These are phyloP conservation scores for Cinclus cinclus DNA, from an alignment of 2,113 vertebrate genomes.

Conservation along the genomic window DNA sequence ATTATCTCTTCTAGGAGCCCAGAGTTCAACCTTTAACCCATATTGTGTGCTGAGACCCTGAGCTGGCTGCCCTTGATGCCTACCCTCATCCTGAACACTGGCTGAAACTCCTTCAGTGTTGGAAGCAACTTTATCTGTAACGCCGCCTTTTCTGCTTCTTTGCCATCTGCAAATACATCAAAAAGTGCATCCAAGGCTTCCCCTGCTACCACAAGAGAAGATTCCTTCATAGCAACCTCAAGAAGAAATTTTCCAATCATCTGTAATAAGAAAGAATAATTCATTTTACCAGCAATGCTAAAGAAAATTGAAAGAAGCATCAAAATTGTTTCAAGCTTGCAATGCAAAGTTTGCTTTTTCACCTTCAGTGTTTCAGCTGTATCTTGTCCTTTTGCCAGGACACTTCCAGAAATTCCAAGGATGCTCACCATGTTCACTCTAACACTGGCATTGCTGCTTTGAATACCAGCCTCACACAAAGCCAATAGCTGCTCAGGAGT, in stretches of 20 bases:
- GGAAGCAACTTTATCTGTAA: slow-evolving; percentile 83
- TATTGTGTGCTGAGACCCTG: background rate
- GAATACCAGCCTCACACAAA: slow-evolving; percentile 83
- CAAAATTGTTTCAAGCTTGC: background rate
- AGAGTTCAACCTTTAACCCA: background rate
- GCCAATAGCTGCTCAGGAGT: slow-evolving; percentile 88
- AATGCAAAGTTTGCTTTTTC: slow-evolving; percentile 15
- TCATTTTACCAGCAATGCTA: background rate
- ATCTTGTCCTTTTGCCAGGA: slow-evolving; percentile 84
- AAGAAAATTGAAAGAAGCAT: background rate
- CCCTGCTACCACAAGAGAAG: slow-evolving; percentile 87
- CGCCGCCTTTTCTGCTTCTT: slow-evolving; percentile 87
- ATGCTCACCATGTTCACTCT: slow-evolving; percentile 91
- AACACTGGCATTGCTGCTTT: slow-evolving; percentile 80
- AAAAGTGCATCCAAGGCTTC: slow-evolving; percentile 94
- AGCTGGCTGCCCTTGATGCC: background rate
- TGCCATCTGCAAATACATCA: slow-evolving; percentile 93
- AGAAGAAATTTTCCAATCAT: slow-evolving; percentile 90
- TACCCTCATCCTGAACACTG: slow-evolving; percentile 91
- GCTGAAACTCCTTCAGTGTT: slow-evolving; percentile 87
- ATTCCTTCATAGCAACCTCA: slow-evolving; percentile 84
- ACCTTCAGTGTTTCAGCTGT: slow-evolving; percentile 89
- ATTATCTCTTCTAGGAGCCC: background rate
- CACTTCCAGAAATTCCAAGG: slow-evolving; percentile 92
- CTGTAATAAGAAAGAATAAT: slow-evolving; percentile 68